A percentile compares a stretch with the other conserved stretches of the same genome.
Evolutionary conservation across 1,140 invertebrate species (phyloP).

Genomic region (Zaprionus ghesquierei): DNA sequence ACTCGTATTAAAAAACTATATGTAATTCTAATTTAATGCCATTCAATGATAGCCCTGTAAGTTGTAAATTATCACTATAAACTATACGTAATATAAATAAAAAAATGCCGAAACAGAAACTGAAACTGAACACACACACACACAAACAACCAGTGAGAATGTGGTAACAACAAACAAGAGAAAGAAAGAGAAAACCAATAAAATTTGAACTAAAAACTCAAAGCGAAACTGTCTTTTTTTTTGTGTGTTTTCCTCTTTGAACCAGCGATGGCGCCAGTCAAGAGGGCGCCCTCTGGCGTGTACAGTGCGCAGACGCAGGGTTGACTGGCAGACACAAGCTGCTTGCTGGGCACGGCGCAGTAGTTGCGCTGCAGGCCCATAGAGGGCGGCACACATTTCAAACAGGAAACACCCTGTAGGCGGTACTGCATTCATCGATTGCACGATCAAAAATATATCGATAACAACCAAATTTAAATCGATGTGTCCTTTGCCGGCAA

Average conservation of each 20-base stretch:
- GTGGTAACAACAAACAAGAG: too few relatives aligned
- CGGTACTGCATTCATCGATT: not conserved
- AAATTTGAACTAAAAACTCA: constrained; percentile 61
- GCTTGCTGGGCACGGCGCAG: not conserved
- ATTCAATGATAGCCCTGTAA: constrained; percentile 76
- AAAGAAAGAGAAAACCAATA: constrained; percentile 65
- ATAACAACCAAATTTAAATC: not conserved
- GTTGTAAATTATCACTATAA: constrained; percentile 78
- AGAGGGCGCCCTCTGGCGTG: constrained; percentile 3
- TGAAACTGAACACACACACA: constrained; percentile 32
- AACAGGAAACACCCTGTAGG: not conserved
- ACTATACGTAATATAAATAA: constrained; percentile 62
- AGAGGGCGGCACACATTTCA: not conserved
- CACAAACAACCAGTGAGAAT: constrained; percentile 71
- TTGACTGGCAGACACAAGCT: constrained; percentile 7
- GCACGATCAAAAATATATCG: not conserved
- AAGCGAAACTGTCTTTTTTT: not conserved
- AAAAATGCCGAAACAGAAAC: constrained; percentile 37
- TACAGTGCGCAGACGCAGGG: not conserved
- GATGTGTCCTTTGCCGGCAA: too few relatives aligned
- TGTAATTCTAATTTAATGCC: constrained; percentile 77
- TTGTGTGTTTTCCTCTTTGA: not conserved
- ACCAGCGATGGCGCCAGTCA: not conserved
- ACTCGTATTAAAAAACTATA: constrained; percentile 62
- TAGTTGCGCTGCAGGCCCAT: not conserved